Base-by-base conservation (phyloP, 2,888 invertebrate genomes). In the Strigamia transsilvanica region DNA sequence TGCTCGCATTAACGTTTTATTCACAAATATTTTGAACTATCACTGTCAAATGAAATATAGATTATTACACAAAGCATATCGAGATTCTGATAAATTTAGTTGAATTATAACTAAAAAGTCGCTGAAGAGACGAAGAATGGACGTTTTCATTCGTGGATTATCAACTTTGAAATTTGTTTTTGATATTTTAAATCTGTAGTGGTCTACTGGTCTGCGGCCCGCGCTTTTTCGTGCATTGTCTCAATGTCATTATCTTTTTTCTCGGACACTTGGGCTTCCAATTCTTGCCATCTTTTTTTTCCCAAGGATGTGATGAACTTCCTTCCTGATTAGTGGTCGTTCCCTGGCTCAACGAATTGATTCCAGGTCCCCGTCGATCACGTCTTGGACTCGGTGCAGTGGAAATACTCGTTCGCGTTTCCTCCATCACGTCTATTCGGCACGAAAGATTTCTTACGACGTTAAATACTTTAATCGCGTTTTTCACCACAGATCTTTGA, bases 391-490 rank as follows among this genome's bases (percentile, higher is more conserved):
- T 46, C 46, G n/a, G n/a, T 46, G n/a, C 46, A n/a, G 15, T 46
- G 10, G 46, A 46, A 46, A 46, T 46, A 46, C 15, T 46, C 13
- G 46, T 13, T 46, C n/a, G 46, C 46, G 46, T n/a, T 46, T 46
- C 46, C n/a, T 46, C 46, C 46, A 46, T 46, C n/a, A 46, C 46
- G 46, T 46, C 46, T n/a, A 46, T 46, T 46, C 46, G 46, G n/a
- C 46, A 13, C 15, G 46, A 46, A 13, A 46, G 46, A 46, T 46
- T 46, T 15, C 46, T 46, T n/a, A 46, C n/a, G 46, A 46, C 46
- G n/a, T 13, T n/a, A 46, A 46, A 46, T 13, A 46, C 46, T 46
- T 46, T 46, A 46, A 46, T 46, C 15, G 46, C 46, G 46, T 46
- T 46, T n/a, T 46, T 46, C 46, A 46, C 46, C 46, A 46, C 46